Evolutionary conservation across 2,888 invertebrate genomes (phyloP), one percentile per base, ranked within the genome.

Genomic region (Cantharis rufa): DNA sequence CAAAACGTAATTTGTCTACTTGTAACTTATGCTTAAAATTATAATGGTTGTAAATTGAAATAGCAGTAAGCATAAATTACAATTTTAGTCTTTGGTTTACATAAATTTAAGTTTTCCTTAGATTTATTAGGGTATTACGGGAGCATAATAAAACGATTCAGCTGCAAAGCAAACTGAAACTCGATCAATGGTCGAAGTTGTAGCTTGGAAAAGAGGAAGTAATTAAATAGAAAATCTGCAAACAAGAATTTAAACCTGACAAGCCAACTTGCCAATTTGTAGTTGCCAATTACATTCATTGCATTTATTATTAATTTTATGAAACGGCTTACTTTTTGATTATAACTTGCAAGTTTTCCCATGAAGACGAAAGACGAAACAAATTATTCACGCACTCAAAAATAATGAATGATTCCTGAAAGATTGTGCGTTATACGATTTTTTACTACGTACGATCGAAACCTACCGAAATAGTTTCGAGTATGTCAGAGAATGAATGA

Each of bases 111-210:
- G 76, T 75, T 79, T 77, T 80, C 75, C 70, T 68, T 75, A 77
- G 80, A 80, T 80, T 80, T 80, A 80, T 80, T 80, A 78, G 78
- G 83, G 82, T 84, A 83, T 84, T 85, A 84, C 83, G 83, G 83
- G 83, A 83, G 84, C 84, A 83, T 83, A 84, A 83, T 84, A 84
- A 85, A 84, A 82, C 82, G 83, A 85, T 85, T 84, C 83, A 84
- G 83, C 84, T 84, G 84, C 78, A 82, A 77, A 77, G 77, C 77
- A 77, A 77, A 77, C 77, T 77, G 77, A 77, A 80, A 80, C 82
- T 80, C 81, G 80, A 84, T 85, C 85, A 83, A 85, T 85, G 82
- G 81, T 80, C 81, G 79, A 82, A 82, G 81, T 82, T 81, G 80
- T 78, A 79, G 80, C 79, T 79, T 63, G 63, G 76, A 74, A 78